These are phyloP conservation scores for Ditylenchus weischeri DNA, from an alignment of 2,888 invertebrate genomes.

Conservation along the genomic window DNA sequence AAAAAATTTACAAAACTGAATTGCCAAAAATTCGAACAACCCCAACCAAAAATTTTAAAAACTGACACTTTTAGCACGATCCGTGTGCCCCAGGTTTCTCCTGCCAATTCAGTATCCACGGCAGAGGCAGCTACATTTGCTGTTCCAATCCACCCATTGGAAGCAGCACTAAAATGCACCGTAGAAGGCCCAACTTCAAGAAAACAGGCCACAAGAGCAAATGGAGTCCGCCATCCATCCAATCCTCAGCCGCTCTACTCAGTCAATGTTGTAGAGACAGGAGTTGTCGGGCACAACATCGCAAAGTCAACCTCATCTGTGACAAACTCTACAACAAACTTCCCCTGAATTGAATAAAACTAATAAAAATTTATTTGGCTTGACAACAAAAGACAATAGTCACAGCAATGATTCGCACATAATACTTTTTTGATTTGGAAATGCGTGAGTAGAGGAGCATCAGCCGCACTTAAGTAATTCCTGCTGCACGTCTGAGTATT, in stretches of 20 bases:
- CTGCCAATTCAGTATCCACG: slow-evolving; percentile 24
- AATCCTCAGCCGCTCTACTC: neutral
- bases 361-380: no score
- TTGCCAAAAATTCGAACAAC: no score
- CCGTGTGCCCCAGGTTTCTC: slow-evolving; percentile 22
- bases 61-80: slow-evolving; percentile 8
- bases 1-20: no score
- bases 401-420: no score
- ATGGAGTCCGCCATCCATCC: neutral
- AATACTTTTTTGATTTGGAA: no score
- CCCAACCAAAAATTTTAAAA: slow-evolving; percentile 1
- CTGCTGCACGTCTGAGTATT: neutral
- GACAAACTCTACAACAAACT: neutral
- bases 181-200: slow-evolving; percentile 1
- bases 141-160: slow-evolving; percentile 12
- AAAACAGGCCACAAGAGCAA: neutral
- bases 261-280: slow-evolving; percentile 1
- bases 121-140: slow-evolving; percentile 16
- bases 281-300: neutral
- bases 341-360: no score
- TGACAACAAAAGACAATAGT: no score
- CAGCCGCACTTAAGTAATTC: neutral
- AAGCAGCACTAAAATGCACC: neutral
- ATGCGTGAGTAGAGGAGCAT: no score
- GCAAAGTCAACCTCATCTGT: neutral